These are phyloP conservation scores for Serripes groenlandicus DNA, from an alignment of 2,888 invertebrate species.

Conservation along the genomic window DNA sequence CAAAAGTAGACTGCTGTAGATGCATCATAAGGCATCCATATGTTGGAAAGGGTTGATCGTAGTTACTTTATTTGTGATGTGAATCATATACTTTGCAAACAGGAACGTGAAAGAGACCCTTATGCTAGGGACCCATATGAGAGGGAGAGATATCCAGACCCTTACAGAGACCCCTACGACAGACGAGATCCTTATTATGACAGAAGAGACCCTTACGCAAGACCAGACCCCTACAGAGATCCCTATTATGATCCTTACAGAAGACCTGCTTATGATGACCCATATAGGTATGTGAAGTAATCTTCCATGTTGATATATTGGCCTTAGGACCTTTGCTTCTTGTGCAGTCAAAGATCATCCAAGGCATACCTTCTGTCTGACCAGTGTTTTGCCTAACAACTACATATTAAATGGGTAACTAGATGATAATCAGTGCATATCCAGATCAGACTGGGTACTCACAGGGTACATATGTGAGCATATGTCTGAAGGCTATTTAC, in stretches of 20 bases:
- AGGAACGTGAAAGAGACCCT: constrained; percentile 43
- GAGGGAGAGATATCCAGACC: constrained; percentile 49
- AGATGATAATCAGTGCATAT: too few relatives aligned
- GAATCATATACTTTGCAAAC: background rate
- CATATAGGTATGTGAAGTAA: constrained; percentile 45
- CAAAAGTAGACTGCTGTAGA: background rate
- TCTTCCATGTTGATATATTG: background rate
- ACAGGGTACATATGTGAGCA: too few relatives aligned
- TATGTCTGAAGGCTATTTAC: too few relatives aligned
- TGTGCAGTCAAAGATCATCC: too few relatives aligned
- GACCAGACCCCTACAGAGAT: constrained; percentile 67
- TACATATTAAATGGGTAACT: too few relatives aligned
- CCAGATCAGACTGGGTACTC: too few relatives aligned
- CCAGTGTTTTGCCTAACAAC: too few relatives aligned
- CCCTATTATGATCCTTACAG: constrained; percentile 61
- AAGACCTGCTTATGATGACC: constrained; percentile 59
- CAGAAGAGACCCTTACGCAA: constrained; percentile 64
- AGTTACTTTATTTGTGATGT: too few relatives aligned
- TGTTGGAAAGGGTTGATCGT: background rate
- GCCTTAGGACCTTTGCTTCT: too few relatives aligned
- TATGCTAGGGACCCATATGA: constrained; percentile 67
- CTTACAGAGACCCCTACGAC: constrained; percentile 67
- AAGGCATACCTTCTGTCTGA: too few relatives aligned
- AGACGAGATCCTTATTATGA: constrained; percentile 63
- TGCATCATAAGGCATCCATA: background rate